Conservation (phyloP, 2,797 vertebrate species). For the Chaetophractus vellerosus region DNA sequence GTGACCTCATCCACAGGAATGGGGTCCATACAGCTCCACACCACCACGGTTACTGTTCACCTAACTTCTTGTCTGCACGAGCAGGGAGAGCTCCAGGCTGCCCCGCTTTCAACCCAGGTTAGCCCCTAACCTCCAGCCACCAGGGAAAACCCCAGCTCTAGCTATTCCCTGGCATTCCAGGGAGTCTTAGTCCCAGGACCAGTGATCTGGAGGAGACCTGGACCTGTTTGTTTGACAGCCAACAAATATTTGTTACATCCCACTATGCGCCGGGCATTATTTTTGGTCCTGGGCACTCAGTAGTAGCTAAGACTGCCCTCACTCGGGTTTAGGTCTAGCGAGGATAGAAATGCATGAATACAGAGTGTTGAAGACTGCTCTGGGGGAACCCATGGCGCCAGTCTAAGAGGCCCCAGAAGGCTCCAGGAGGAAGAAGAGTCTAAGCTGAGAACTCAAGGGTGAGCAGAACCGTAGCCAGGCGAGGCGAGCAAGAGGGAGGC, state of each 20-base stretch:
- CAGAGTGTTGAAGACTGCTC: background rate
- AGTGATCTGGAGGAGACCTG: background rate
- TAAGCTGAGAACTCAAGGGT: background rate
- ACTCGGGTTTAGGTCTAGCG: background rate
- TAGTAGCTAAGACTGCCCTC: background rate
- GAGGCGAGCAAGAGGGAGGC: background rate
- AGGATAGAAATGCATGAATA: background rate
- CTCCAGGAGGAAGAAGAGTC: background rate
- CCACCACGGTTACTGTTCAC: background rate
- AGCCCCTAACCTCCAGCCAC: background rate
- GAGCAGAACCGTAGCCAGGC: background rate
- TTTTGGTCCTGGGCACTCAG: background rate
- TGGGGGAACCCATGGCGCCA: fast-evolving
- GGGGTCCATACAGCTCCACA: no score
- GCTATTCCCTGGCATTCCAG: fast-evolving
- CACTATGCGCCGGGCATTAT: background rate
- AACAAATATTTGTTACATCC: background rate
- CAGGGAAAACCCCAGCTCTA: background rate
- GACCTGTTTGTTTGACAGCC: background rate
- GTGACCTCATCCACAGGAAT: no score
- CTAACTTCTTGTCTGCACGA: fast-evolving
- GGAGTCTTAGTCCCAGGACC: background rate
- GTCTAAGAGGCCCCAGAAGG: background rate
- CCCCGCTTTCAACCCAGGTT: background rate
- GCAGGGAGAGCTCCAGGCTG: background rate